Percentiles rank a stretch among this genome's conserved stretches.
These are phyloP conservation scores for Dascyllus trimaculatus DNA, from an alignment of 2,113 vertebrate species.

Conservation along the genomic window DNA sequence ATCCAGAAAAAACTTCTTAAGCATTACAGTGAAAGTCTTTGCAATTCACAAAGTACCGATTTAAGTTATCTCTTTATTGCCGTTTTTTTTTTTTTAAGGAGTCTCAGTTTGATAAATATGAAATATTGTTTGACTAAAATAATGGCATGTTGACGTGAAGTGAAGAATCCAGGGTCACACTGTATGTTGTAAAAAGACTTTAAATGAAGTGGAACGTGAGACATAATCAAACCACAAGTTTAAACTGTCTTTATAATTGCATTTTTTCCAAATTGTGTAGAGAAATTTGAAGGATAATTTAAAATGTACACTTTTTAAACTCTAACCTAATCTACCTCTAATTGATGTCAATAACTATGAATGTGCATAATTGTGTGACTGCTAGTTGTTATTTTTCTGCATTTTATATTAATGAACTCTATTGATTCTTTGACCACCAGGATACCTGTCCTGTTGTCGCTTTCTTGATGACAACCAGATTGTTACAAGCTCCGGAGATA, in stretches of 20 bases:
- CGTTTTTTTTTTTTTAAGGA: too few relatives aligned
- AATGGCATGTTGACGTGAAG: too few relatives aligned
- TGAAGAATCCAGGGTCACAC: too few relatives aligned
- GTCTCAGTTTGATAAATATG: too few relatives aligned
- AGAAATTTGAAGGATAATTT: background rate
- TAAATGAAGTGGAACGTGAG: too few relatives aligned
- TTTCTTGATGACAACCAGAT: conserved; percentile 99
- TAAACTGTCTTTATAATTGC: too few relatives aligned
- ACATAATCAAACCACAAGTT: too few relatives aligned
- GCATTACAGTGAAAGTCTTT: background rate
- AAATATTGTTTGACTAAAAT: background rate
- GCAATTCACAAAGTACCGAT: background rate
- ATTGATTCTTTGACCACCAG: conserved; percentile 76
- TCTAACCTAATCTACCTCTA: background rate
- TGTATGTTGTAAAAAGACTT: too few relatives aligned
- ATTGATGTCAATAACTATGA: background rate
- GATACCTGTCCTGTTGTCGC: conserved; percentile 98
- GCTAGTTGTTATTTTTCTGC: background rate
- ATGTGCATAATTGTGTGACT: background rate
- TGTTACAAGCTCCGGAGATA: conserved; percentile 99
- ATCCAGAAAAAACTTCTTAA: background rate
- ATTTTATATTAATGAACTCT: conserved; percentile 12
- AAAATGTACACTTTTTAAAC: too few relatives aligned
- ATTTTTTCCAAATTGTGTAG: too few relatives aligned
- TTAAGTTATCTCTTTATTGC: background rate